Evolutionary conservation across 2,888 invertebrate genomes (phyloP).

Genomic region (Cosmorhoe ocellata): DNA sequence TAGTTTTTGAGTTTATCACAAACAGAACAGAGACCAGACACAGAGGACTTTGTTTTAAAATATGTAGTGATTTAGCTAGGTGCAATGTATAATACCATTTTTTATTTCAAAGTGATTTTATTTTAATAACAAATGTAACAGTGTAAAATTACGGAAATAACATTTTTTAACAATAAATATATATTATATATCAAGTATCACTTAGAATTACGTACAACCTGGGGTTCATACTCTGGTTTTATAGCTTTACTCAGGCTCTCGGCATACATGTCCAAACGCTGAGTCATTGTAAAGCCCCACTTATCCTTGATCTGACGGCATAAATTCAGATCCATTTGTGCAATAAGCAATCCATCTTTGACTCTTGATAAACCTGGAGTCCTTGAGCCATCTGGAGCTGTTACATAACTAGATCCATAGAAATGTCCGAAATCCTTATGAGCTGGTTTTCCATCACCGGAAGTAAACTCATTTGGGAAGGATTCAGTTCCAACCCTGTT

Average conservation of each 20-base stretch:
- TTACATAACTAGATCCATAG: slow-evolving; percentile 97
- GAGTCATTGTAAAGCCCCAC: slow-evolving; percentile 99
- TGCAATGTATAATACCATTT: neutral
- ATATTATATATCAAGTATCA: slow-evolving; percentile 12
- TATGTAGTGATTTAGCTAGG: neutral
- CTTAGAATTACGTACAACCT: slow-evolving; percentile 44
- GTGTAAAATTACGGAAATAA: slow-evolving; percentile 16
- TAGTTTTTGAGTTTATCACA: no score
- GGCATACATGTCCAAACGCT: slow-evolving; percentile 95
- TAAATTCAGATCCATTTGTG: slow-evolving; percentile 95
- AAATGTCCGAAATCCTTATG: slow-evolving; percentile 97
- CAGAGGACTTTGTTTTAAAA: no score
- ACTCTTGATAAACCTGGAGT: slow-evolving; percentile 92
- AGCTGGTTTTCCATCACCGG: slow-evolving; percentile 86
- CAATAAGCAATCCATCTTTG: slow-evolving; percentile 92
- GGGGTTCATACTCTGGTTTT: slow-evolving; percentile 58
- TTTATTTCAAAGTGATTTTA: slow-evolving; percentile 6
- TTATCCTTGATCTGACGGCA: slow-evolving; percentile 97
- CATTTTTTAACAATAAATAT: neutral
- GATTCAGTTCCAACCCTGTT: slow-evolving; percentile 97
- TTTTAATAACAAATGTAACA: slow-evolving; percentile 15
- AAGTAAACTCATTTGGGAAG: slow-evolving; percentile 84
- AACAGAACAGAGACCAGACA: no score
- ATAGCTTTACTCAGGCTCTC: slow-evolving; percentile 82
- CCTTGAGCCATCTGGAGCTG: slow-evolving; percentile 96